Conservation (phyloP, 2,113 vertebrate species). For the Zootoca vivipara region DNA sequence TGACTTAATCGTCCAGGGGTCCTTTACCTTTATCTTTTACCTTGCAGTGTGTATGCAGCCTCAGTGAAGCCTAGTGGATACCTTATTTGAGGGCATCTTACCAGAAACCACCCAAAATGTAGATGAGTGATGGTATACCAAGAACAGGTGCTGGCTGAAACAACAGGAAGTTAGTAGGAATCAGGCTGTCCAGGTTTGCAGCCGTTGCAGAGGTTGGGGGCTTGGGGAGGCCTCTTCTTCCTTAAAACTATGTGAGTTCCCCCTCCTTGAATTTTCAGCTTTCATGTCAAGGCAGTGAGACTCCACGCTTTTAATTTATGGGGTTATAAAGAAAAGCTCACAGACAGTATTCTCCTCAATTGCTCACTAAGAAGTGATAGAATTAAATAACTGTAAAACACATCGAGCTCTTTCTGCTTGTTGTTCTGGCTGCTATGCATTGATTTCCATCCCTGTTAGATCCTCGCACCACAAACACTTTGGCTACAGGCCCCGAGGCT, state of each 20-base stretch:
- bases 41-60: too few species aligned
- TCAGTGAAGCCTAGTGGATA: neutral
- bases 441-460: neutral
- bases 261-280: neutral
- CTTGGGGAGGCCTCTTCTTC: too few species aligned
- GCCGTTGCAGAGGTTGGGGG: too few species aligned
- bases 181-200: neutral
- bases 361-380: neutral
- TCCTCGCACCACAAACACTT: neutral
- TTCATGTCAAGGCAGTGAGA: neutral
- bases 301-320: neutral
- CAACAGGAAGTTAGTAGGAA: neutral
- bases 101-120: neutral
- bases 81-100: neutral
- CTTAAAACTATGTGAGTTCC: too few species aligned
- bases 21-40: too few species aligned
- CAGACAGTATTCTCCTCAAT: neutral
- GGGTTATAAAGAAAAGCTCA: neutral
- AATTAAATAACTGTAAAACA: neutral
- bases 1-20: too few species aligned
- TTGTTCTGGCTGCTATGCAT: neutral
- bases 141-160: neutral
- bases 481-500: neutral
- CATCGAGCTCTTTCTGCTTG: neutral
- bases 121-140: neutral